phyloP scores from a whole-genome alignment of 2,113 vertebrate genomes.

The Channa argus region DNA sequence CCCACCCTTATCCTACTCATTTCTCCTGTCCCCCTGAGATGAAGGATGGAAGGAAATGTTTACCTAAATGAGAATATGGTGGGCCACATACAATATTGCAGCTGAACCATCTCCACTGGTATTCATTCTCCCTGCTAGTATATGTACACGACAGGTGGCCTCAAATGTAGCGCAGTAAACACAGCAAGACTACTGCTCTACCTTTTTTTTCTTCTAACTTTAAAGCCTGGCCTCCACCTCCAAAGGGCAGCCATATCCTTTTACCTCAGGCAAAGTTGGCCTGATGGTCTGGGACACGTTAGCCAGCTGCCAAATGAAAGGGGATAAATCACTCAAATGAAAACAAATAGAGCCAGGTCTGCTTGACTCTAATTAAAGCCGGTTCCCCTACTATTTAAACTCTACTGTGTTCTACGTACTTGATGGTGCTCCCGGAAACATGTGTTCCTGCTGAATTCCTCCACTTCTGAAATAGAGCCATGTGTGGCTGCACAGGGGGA shows the following conservation, averaged over 20 bases:
- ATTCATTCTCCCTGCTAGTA: conserved; percentile 39
- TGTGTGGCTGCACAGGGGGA: conserved; percentile 54
- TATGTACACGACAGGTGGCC: not conserved
- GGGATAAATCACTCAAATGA: conserved; percentile 84
- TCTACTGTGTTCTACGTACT: conserved; percentile 59
- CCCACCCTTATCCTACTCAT: conserved; percentile 60
- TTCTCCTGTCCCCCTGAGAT: conserved; percentile 47
- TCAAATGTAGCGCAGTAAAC: conserved; percentile 41
- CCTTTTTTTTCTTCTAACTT: conserved; percentile 27
- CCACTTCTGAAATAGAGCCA: conserved; percentile 64
- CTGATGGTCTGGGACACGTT: conserved; percentile 79
- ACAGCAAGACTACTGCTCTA: conserved; percentile 33
- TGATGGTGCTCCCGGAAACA: conserved; percentile 75
- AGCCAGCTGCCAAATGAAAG: conserved; percentile 84
- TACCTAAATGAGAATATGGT: conserved; percentile 49
- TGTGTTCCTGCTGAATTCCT: conserved; percentile 73
- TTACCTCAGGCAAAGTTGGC: conserved; percentile 66
- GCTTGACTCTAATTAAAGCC: conserved; percentile 80
- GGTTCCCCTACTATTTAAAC: conserved; percentile 67
- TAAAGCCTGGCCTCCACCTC: conserved; percentile 23
- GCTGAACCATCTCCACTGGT: conserved; percentile 45
- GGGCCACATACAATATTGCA: conserved; percentile 55
- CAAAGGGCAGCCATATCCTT: conserved; percentile 69
- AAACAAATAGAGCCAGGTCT: conserved; percentile 81
- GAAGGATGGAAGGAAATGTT: conserved; percentile 50